These are phyloP conservation scores for Microcebus lehilahytsara DNA, from an alignment of 2,113 vertebrate genomes.

Conservation along the genomic window DNA sequence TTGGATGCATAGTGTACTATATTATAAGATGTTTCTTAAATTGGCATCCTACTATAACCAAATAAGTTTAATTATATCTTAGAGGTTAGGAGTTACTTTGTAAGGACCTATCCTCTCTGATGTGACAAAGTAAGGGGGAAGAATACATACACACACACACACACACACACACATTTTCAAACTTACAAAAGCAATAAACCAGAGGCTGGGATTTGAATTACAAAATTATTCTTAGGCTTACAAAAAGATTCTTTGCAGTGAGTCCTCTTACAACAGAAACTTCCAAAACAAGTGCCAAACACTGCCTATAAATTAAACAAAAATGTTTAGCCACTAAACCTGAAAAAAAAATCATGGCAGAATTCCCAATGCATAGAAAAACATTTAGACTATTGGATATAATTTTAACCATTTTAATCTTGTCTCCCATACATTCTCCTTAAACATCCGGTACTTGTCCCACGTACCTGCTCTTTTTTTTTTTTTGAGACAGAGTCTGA, in stretches of 20 bases:
- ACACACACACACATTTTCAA: not conserved
- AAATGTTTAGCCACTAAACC: not conserved
- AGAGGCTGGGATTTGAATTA: not conserved
- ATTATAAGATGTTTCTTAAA: not conserved
- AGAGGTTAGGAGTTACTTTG: not conserved
- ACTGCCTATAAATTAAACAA: not conserved
- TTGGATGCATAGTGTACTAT: not conserved
- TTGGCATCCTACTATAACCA: not conserved
- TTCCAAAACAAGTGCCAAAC: not conserved
- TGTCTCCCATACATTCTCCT: not conserved
- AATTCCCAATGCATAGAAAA: not conserved
- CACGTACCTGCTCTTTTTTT: not conserved
- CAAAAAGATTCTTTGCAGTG: not conserved
- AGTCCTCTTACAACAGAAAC: not conserved
- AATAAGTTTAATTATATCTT: not conserved
- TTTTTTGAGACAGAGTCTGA: too few relatives aligned
- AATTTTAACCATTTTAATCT: not conserved
- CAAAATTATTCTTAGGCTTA: constrained; percentile 23
- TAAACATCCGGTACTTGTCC: not conserved
- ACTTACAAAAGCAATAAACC: not conserved
- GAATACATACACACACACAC: not conserved
- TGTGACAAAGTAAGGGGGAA: not conserved
- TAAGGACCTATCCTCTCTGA: not conserved
- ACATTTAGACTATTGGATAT: not conserved
- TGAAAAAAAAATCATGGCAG: not conserved